Evolutionary conservation across 1,140 invertebrate genomes (phyloP).

Genomic region (Ostrea denselamellosa): DNA sequence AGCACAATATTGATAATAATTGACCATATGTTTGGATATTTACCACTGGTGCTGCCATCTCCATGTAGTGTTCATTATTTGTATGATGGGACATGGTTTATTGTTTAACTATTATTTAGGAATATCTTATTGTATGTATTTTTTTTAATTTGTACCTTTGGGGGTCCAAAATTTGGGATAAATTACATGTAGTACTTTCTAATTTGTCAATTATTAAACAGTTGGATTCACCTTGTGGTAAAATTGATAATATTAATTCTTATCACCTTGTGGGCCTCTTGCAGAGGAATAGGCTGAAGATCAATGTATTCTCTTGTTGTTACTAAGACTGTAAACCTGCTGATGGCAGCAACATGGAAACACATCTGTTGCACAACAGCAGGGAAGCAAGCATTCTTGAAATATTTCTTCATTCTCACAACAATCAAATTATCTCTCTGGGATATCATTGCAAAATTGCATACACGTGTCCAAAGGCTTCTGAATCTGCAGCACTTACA

Average conservation of each 20-base stretch:
- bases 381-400: slow-evolving; percentile 16
- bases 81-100: too few relatives aligned
- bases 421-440: background rate
- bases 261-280: background rate
- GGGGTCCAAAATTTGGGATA: too few relatives aligned
- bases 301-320: background rate
- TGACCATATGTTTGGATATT: too few relatives aligned
- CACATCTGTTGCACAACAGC: slow-evolving; percentile 36
- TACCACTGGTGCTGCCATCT: too few relatives aligned
- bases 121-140: too few relatives aligned
- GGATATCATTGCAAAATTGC: slow-evolving; percentile 2
- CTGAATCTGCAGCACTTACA: background rate
- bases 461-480: slow-evolving; percentile 7
- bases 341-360: background rate
- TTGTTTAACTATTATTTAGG: too few relatives aligned
- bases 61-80: too few relatives aligned
- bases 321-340: slow-evolving; percentile 5
- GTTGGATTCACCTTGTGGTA: too few relatives aligned
- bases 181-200: too few relatives aligned
- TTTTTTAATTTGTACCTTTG: too few relatives aligned
- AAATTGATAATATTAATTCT: background rate
- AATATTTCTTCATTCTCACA: background rate
- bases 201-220: too few relatives aligned
- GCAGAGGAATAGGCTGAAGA: background rate
- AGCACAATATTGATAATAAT: too few relatives aligned